Percentiles rank a stretch among this genome's conserved stretches.
These are phyloP conservation scores for Conopomorpha cramerella DNA, from an alignment of 1,140 invertebrate genomes.

Conservation along the genomic window DNA sequence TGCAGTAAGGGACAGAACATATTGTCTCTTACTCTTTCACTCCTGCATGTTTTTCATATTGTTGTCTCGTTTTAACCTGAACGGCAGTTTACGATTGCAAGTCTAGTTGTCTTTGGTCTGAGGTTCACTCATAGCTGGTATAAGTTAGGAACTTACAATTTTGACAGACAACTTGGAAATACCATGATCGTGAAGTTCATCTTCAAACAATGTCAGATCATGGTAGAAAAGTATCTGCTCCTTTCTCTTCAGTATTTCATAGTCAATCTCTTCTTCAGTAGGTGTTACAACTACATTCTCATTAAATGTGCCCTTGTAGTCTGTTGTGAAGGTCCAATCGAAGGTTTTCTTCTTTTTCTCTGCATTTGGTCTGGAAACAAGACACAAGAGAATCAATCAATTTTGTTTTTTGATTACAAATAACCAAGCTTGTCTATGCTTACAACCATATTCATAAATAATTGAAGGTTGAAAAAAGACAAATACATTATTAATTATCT, in stretches of 20 bases:
- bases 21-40: no score
- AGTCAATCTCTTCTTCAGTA: conserved; percentile 82
- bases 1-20: no score
- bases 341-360: conserved; percentile 85
- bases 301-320: conserved; percentile 85
- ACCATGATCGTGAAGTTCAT: conserved; percentile 98
- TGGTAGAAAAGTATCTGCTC: conserved; percentile 96
- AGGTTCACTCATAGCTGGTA: no score
- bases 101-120: no score
- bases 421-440: no score
- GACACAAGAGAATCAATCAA: no score
- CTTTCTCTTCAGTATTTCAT: conserved; percentile 86
- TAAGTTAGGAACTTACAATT: conserved; percentile 81
- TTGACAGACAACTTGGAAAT: conserved; percentile 88
- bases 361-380: conserved; percentile 58
- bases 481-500: conserved; percentile 3
- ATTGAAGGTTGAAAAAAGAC: neutral
- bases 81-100: no score
- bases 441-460: no score
- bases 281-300: conserved; percentile 63
- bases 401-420: no score
- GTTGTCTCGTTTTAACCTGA: no score
- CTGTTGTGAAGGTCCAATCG: conserved; percentile 98
- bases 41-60: no score
- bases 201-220: conserved; percentile 94